Evolutionary conservation across 2,113 vertebrate genomes (phyloP).

Genomic region (Cyprinodon tularosa): DNA sequence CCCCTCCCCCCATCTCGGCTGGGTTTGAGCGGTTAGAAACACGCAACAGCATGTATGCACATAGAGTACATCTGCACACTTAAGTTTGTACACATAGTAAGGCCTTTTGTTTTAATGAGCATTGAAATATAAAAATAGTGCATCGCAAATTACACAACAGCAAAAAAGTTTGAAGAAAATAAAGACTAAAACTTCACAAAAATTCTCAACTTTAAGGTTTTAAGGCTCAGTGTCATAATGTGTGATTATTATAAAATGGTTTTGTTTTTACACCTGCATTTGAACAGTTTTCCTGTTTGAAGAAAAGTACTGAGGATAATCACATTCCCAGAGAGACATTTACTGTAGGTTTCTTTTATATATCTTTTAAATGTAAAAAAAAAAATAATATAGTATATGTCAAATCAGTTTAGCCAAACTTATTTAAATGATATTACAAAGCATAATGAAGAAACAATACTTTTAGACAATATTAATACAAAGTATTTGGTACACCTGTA

Average conservation of each 20-base stretch:
- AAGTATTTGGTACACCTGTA: background rate
- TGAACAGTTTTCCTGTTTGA: background rate
- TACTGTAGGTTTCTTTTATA: background rate
- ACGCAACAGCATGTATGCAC: conserved; percentile 1
- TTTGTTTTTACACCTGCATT: background rate
- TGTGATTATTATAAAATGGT: background rate
- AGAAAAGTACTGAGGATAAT: background rate
- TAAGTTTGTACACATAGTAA: background rate
- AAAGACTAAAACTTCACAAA: background rate
- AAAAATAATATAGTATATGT: background rate
- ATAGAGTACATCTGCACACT: conserved; percentile 15
- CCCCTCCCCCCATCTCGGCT: conserved; percentile 23
- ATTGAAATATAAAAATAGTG: background rate
- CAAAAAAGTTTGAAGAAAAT: background rate
- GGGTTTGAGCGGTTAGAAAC: conserved; percentile 38
- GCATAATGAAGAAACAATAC: background rate
- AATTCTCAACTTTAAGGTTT: too few species aligned
- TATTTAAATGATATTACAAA: background rate
- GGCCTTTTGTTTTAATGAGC: background rate
- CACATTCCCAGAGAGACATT: background rate
- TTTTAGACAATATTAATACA: background rate
- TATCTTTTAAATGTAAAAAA: background rate
- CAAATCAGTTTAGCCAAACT: background rate
- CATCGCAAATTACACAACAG: background rate
- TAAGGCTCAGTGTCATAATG: background rate